A percentile compares a stretch with the other conserved stretches of the same genome.
Conservation (phyloP, 30 jellyfish, hydroid and myxozoan species). For the Turritopsis rubra region DNA sequence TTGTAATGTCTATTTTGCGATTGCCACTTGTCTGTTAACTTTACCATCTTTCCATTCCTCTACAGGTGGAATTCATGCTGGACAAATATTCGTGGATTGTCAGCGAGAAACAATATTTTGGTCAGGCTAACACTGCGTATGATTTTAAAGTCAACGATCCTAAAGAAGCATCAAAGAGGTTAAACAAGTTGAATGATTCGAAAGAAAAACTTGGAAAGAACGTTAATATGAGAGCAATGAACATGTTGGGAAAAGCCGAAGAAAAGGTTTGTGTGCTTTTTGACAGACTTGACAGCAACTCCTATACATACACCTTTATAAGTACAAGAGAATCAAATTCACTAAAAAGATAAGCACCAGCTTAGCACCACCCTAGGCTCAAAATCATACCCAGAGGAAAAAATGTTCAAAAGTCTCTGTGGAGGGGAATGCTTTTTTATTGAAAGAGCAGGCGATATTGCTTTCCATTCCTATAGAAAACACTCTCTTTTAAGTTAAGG, state of each 20-base stretch:
- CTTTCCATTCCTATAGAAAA: too few species aligned
- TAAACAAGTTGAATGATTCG: slow-evolving; percentile 60
- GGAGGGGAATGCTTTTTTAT: not conserved
- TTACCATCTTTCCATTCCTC: not conserved
- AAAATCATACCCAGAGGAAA: too few species aligned
- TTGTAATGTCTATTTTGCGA: too few species aligned
- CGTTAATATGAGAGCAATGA: slow-evolving; percentile 98
- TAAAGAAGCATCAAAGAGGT: slow-evolving; percentile 64
- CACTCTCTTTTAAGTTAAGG: too few species aligned
- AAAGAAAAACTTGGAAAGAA: slow-evolving; percentile 76
- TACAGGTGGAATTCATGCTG: slow-evolving; percentile 69
- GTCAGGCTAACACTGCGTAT: slow-evolving; percentile 79
- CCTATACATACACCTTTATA: too few species aligned
- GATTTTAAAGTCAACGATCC: slow-evolving; percentile 86
- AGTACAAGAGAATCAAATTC: too few species aligned
- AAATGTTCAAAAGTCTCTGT: too few species aligned
- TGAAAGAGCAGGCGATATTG: too few species aligned
- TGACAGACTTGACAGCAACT: too few species aligned
- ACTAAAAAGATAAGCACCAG: too few species aligned
- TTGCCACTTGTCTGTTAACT: not conserved
- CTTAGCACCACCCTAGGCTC: too few species aligned
- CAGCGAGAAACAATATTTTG: slow-evolving; percentile 74
- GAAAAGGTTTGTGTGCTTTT: slow-evolving; percentile 59
- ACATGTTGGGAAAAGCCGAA: slow-evolving; percentile 95
- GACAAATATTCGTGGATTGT: slow-evolving; percentile 87